Conservation (phyloP, 2,888 invertebrate species). For the Conomelus anceps region DNA sequence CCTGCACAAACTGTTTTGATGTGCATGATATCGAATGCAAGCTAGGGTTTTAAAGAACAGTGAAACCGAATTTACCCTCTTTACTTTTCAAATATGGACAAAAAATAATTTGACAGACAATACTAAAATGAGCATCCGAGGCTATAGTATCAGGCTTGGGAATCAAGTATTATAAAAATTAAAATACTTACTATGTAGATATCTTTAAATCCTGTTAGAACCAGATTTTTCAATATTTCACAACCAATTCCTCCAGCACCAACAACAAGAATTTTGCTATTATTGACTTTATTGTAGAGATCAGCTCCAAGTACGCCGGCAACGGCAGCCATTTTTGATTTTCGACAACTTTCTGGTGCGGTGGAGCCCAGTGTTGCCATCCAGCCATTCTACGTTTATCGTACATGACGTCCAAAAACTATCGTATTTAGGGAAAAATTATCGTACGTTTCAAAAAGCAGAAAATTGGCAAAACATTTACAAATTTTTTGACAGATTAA, state of each 20-base stretch:
- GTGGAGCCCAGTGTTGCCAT: background rate
- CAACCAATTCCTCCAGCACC: constrained; percentile 99
- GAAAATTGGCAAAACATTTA: too few species aligned
- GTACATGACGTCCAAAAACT: too few species aligned
- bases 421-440: too few species aligned
- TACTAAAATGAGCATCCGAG: background rate
- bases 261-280: constrained; percentile 74
- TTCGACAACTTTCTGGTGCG: background rate
- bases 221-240: constrained; percentile 95
- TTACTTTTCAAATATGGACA: too few species aligned
- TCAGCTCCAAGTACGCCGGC: constrained; percentile 58
- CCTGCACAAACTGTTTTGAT: too few species aligned
- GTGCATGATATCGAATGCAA: too few species aligned
- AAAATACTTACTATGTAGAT: constrained; percentile 80
- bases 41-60: too few species aligned
- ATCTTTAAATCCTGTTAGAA: constrained; percentile 84
- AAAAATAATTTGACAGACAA: background rate
- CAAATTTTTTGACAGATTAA: too few species aligned
- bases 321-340: constrained; percentile 5
- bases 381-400: background rate
- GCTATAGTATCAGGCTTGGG: too few species aligned
- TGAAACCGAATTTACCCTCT: too few species aligned
- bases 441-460: too few species aligned
- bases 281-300: constrained; percentile 57
- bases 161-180: background rate